Evolutionary conservation across 1,140 invertebrate genomes (phyloP), one percentile per base, ranked within the genome.

Genomic region (Halictus rubicundus): DNA sequence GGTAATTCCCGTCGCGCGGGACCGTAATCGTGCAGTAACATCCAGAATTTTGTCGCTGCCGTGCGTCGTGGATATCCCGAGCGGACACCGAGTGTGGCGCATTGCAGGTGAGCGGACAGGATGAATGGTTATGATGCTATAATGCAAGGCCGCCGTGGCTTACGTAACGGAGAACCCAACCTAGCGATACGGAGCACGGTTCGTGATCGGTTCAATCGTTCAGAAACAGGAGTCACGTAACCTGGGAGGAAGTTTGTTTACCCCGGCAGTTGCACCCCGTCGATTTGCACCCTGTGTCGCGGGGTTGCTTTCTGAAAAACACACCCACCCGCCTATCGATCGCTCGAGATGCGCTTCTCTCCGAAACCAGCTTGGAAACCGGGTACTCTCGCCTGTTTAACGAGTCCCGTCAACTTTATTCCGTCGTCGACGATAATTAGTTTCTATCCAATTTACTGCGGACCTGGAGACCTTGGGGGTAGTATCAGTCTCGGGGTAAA

Each of bases 111-210:
- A 91, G 88, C 87, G 90, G 89, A 90, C 88, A 90, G 90, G 86
- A 91, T 89, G 89, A 91, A 90, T 89, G 89, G 88, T 91, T 90
- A 90, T 90, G 90, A 91, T 89, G 90, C 85, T 89, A 90, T 91
- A 90, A 91, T 89, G 89, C 91, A 91, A 92, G 90, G 90, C 88
- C 91, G 87, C 73, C 81, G 80, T 61, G 76, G 61, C 84, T 91
- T 92, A 90, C 87, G 90, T 91, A 87, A 87, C 63, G 49, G 49
- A 71, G 61, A 89, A 88, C 81, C 78, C 79, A 88, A 88, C 86
- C 86, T 80, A 90, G 86, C 89, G 85, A 90, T 89, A 88, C 87
- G 84, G 86, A 86, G 88, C 87, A 88, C 73, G 84, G 80, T 87
- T 89, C 85, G 89, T 87, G 89, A 88, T 87, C 88, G 79, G 80